Evolutionary conservation across 2,797 vertebrate species (phyloP).

Genomic region (Numenius phaeopus): DNA sequence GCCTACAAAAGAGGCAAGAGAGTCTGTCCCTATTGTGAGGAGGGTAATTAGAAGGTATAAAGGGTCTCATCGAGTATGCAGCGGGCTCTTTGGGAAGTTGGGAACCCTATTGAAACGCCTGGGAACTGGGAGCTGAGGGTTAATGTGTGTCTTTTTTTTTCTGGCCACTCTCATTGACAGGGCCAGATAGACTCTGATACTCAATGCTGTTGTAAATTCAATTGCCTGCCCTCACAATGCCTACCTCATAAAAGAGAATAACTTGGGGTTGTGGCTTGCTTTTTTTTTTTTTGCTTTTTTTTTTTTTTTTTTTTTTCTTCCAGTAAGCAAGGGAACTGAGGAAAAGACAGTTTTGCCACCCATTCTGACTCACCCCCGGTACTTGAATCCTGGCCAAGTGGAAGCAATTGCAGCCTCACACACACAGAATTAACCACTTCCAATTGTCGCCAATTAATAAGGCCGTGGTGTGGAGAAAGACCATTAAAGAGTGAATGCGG

Average conservation of each 20-base stretch:
- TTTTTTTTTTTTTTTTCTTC: neutral
- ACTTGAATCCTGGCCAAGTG: constrained; percentile 66
- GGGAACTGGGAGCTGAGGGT: constrained; percentile 87
- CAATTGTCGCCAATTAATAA: constrained; percentile 48
- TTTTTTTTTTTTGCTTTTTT: neutral
- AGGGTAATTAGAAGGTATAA: constrained; percentile 91
- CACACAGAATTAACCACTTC: constrained; percentile 4
- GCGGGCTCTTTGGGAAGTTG: constrained; percentile 87
- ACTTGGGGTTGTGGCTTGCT: constrained; percentile 68
- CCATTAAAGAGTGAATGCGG: neutral
- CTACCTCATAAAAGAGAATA: constrained; percentile 80
- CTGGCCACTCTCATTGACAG: constrained; percentile 79
- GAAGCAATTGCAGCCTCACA: constrained; percentile 51
- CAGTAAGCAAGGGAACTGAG: constrained; percentile 26
- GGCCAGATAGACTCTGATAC: constrained; percentile 87
- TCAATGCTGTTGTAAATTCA: constrained; percentile 85
- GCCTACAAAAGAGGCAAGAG: constrained; percentile 69
- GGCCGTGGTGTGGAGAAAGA: neutral
- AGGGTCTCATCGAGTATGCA: constrained; percentile 92
- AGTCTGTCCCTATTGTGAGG: constrained; percentile 82
- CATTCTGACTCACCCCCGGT: constrained; percentile 66
- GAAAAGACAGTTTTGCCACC: constrained; percentile 75
- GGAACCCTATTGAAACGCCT: constrained; percentile 87
- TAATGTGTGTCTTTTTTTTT: constrained; percentile 84
- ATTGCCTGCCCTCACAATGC: constrained; percentile 82